Evolutionary conservation across 2,888 invertebrate species (phyloP).

Genomic region (Gastracanthus pulcherrimus): DNA sequence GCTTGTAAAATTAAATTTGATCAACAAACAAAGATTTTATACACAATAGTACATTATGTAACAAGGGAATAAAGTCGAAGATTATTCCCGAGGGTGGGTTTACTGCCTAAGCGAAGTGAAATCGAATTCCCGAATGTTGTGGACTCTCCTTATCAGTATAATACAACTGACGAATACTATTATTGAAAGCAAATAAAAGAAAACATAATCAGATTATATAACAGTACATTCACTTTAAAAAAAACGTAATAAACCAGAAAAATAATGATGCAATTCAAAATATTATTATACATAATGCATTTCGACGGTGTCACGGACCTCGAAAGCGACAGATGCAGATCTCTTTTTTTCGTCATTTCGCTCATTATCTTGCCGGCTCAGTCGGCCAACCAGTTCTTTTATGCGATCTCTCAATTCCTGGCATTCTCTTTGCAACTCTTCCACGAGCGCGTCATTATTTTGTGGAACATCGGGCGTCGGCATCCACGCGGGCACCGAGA

Average conservation of each 20-base stretch:
- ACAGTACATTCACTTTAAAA: not conserved
- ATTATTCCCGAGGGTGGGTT: too few species aligned
- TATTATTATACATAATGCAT: too few species aligned
- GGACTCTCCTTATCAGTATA: too few species aligned
- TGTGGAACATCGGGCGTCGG: constrained; percentile 28
- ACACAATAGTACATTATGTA: too few species aligned
- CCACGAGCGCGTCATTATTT: constrained; percentile 59
- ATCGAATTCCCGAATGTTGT: too few species aligned
- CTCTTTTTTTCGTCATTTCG: constrained; percentile 74
- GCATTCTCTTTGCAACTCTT: constrained; percentile 72
- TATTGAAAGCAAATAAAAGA: too few species aligned
- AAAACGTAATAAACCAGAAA: not conserved
- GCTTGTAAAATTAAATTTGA: too few species aligned
- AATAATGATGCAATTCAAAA: constrained; percentile 7
- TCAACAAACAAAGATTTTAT: too few species aligned
- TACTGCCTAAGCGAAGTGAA: too few species aligned
- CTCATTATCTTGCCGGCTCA: constrained; percentile 52
- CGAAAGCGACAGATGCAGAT: constrained; percentile 85
- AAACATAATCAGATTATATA: not conserved
- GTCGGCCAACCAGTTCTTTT: constrained; percentile 67
- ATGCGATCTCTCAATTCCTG: constrained; percentile 66
- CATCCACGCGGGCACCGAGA: constrained; percentile 57
- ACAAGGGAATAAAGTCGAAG: too few species aligned
- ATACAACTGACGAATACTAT: too few species aligned
- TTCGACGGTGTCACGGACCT: constrained; percentile 76